A percentile compares a stretch with the other conserved stretches of the same genome.
phyloP scores from a whole-genome alignment of 2,888 invertebrate genomes.

The Stomorhina lunata region DNA sequence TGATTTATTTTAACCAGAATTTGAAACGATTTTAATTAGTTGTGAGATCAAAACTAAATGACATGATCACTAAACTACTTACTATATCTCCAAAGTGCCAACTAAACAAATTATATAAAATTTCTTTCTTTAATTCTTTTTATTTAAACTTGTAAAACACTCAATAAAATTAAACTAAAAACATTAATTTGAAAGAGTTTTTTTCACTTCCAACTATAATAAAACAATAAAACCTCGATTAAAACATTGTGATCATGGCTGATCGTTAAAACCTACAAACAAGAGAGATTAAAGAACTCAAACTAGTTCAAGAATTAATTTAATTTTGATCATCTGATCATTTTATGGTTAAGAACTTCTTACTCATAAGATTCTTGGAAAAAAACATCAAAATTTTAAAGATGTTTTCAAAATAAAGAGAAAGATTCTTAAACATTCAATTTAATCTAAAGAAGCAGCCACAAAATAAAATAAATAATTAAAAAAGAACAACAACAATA shows the following conservation, averaged over 20 bases:
- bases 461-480: conserved; percentile 18
- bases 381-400: conserved; percentile 51
- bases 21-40: conserved; percentile 11
- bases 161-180: conserved; percentile 42
- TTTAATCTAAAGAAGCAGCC: conserved; percentile 22
- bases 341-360: conserved; percentile 14
- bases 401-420: background rate
- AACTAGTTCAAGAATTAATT: conserved; percentile 40
- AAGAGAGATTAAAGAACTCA: background rate
- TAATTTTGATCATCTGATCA: background rate
- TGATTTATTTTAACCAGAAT: conserved; percentile 31
- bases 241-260: conserved; percentile 50
- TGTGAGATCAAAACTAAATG: too few species aligned
- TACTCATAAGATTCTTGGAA: conserved; percentile 58
- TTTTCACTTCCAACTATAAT: background rate
- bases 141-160: conserved; percentile 20
- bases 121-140: conserved; percentile 15
- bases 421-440: conserved; percentile 27
- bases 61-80: background rate
- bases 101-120: conserved; percentile 39
- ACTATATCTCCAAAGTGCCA: conserved; percentile 38
- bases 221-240: conserved; percentile 58
- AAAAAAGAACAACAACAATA: background rate
- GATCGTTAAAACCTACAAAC: conserved; percentile 30
- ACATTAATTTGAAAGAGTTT: conserved; percentile 2